A percentile compares a stretch with the other conserved stretches of the same genome.
Conservation (phyloP, 2,888 invertebrate genomes). For the Rhogogaster chlorosoma region DNA sequence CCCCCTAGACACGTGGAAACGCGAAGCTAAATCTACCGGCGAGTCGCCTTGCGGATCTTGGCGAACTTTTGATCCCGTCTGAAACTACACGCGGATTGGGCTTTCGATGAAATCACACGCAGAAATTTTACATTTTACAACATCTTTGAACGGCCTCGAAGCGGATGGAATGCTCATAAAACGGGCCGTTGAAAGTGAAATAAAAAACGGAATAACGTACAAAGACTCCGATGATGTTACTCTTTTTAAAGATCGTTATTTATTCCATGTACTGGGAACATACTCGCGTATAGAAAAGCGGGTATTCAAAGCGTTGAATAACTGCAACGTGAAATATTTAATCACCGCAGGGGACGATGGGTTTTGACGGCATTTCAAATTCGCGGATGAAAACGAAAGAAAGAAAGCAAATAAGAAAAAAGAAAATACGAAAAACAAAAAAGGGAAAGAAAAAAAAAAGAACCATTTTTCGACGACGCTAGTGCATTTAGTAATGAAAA, state of each 20-base stretch:
- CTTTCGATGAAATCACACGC: not conserved
- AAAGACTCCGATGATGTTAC: not conserved
- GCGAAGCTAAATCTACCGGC: not conserved
- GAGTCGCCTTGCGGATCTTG: not conserved
- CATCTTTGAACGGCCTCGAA: not conserved
- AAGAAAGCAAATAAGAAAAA: not conserved
- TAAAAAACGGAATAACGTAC: not conserved
- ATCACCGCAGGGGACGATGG: constrained; percentile 18
- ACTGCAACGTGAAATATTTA: constrained; percentile 19
- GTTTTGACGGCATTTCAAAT: constrained; percentile 30
- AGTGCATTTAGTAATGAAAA: constrained; percentile 54
- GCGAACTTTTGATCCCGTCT: not conserved
- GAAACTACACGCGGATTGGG: not conserved
- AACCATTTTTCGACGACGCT: not conserved
- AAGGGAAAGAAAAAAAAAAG: not conserved
- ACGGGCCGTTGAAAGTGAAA: not conserved
- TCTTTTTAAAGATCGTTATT: not conserved
- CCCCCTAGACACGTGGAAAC: constrained; percentile 28
- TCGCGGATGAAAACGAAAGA: constrained; percentile 32
- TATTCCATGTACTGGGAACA: not conserved
- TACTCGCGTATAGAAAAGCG: not conserved
- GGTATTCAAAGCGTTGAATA: not conserved
- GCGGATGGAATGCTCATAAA: not conserved
- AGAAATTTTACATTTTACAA: not conserved
- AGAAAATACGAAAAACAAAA: not conserved